phyloP scores from a whole-genome alignment of 2,888 invertebrate species.

The Sycophila texana region DNA sequence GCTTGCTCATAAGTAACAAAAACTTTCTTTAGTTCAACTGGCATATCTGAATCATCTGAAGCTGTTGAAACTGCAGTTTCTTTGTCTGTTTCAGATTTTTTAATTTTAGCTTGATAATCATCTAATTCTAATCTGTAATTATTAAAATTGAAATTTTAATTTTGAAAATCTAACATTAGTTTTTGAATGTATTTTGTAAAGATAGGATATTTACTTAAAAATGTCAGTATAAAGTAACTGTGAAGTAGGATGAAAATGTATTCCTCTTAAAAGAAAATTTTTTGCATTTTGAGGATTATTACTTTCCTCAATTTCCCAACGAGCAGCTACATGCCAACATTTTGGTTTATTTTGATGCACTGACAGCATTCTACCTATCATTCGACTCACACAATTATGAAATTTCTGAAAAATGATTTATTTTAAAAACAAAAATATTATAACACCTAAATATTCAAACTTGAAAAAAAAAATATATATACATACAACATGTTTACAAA shows the following conservation, averaged over 20 bases:
- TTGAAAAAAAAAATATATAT: constrained; percentile 41
- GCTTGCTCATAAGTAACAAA: constrained; percentile 81
- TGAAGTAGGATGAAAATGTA: constrained; percentile 85
- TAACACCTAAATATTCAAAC: constrained; percentile 32
- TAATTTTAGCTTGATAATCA: constrained; percentile 54
- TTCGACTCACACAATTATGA: constrained; percentile 70
- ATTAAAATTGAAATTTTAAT: constrained; percentile 27
- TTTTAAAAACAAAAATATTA: constrained; percentile 25
- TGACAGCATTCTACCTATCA: constrained; percentile 77
- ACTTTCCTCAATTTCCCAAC: constrained; percentile 85
- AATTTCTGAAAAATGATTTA: constrained; percentile 64
- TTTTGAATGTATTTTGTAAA: not conserved
- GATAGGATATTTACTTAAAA: constrained; percentile 76
- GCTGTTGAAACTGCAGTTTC: constrained; percentile 11
- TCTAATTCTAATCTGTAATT: constrained; percentile 64
- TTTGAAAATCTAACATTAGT: not conserved
- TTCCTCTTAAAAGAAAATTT: constrained; percentile 84
- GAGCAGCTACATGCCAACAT: constrained; percentile 88
- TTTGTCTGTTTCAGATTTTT: constrained; percentile 53
- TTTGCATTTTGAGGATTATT: constrained; percentile 83
- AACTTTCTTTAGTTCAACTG: constrained; percentile 77
- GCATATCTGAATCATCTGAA: constrained; percentile 57
- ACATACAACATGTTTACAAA: constrained; percentile 83
- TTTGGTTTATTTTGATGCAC: constrained; percentile 85
- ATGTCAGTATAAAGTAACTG: constrained; percentile 84